Conservation (phyloP, 2,888 invertebrate species). For the Eupsilia transversa region DNA sequence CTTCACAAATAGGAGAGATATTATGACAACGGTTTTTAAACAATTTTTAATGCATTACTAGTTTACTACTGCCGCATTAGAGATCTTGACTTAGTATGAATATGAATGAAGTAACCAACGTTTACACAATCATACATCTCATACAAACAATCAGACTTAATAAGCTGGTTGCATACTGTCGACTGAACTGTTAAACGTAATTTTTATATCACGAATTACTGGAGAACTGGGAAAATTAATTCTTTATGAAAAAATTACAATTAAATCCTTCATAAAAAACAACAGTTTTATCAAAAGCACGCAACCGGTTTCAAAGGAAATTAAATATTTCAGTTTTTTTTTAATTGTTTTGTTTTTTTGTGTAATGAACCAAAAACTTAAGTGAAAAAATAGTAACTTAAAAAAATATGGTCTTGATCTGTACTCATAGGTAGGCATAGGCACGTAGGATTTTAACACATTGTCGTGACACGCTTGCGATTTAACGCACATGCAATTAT, state of each 20-base stretch:
- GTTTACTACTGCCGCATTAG: slow-evolving; percentile 39
- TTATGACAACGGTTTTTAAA: not conserved
- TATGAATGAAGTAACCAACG: slow-evolving; percentile 62
- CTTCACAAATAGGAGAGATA: not conserved
- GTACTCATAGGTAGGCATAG: slow-evolving; percentile 70
- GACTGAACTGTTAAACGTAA: slow-evolving; percentile 67
- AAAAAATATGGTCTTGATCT: slow-evolving; percentile 67
- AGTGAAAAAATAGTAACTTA: slow-evolving; percentile 67
- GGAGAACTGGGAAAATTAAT: slow-evolving; percentile 51
- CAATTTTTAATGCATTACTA: slow-evolving; percentile 19
- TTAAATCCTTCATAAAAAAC: slow-evolving; percentile 37
- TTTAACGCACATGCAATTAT: slow-evolving; percentile 59
- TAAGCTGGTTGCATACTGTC: slow-evolving; percentile 73
- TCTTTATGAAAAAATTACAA: slow-evolving; percentile 37
- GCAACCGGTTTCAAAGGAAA: slow-evolving; percentile 66
- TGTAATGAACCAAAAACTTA: slow-evolving; percentile 67
- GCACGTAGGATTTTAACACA: slow-evolving; percentile 64
- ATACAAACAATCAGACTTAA: slow-evolving; percentile 73
- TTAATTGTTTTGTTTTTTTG: slow-evolving; percentile 60
- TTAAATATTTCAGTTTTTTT: slow-evolving; percentile 52
- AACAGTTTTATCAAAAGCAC: slow-evolving; percentile 66
- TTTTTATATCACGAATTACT: slow-evolving; percentile 47
- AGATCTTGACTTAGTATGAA: slow-evolving; percentile 51
- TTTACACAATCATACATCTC: slow-evolving; percentile 62
- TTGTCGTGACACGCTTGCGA: slow-evolving; percentile 61